Evolutionary conservation across 2,888 invertebrate genomes (phyloP).

Genomic region (Drosophila rubida): DNA sequence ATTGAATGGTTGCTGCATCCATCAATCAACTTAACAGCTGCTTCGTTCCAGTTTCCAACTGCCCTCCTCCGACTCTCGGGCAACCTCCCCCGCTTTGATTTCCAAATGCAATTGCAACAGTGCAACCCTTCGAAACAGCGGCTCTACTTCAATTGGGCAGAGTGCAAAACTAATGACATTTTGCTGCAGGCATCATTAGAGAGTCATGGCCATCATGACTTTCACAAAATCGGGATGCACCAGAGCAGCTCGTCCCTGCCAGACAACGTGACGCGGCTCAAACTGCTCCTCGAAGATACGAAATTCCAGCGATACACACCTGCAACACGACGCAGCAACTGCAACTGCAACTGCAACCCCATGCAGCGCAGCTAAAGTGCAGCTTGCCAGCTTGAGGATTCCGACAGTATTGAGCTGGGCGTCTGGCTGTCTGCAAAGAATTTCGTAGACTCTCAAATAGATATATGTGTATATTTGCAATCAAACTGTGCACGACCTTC

Average conservation of each 20-base stretch:
- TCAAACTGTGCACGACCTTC: slow-evolving; percentile 58
- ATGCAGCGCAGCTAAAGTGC: slow-evolving; percentile 46
- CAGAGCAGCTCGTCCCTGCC: slow-evolving; percentile 10
- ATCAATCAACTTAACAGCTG: slow-evolving; percentile 24
- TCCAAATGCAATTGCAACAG: slow-evolving; percentile 25
- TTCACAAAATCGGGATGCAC: slow-evolving; percentile 50
- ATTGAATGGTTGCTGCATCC: background rate
- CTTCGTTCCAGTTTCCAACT: background rate
- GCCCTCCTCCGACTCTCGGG: background rate
- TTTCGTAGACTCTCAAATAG: slow-evolving; percentile 13
- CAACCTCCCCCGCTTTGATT: slow-evolving; percentile 9
- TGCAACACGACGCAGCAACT: slow-evolving; percentile 42
- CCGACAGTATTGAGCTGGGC: slow-evolving; percentile 48
- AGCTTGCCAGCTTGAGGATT: slow-evolving; percentile 6
- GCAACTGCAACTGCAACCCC: slow-evolving; percentile 20
- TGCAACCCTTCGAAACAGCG: slow-evolving; percentile 51
- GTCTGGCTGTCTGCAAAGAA: slow-evolving; percentile 64
- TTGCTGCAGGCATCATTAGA: slow-evolving; percentile 74
- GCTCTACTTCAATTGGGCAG: slow-evolving; percentile 64
- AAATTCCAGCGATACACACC: slow-evolving; percentile 52
- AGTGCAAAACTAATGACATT: slow-evolving; percentile 77
- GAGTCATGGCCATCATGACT: slow-evolving; percentile 65
- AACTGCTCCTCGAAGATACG: slow-evolving; percentile 23
- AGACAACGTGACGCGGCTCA: slow-evolving; percentile 74
- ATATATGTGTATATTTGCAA: slow-evolving; percentile 32